Evolutionary conservation across 2,113 vertebrate species (phyloP).

Genomic region (Sinocyclocheilus grahami): DNA sequence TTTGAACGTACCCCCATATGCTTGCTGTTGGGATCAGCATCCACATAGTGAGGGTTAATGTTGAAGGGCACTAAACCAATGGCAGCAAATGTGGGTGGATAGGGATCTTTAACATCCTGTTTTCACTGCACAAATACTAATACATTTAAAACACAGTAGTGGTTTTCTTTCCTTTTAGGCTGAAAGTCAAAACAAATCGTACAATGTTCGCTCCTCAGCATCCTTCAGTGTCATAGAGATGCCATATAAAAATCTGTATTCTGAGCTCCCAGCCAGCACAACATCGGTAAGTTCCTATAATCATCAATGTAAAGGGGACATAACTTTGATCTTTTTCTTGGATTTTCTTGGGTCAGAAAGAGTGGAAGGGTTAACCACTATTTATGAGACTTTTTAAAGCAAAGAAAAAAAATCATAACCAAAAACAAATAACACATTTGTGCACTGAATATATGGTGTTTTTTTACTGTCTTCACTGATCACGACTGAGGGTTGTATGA

Average conservation of each 20-base stretch:
- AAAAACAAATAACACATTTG: background rate
- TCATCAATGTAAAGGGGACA: background rate
- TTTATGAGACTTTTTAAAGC: too few species aligned
- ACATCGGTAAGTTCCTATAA: constrained; percentile 76
- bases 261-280: constrained; percentile 85
- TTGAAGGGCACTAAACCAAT: constrained; percentile 87
- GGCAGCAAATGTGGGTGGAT: constrained; percentile 80
- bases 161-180: constrained; percentile 70
- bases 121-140: background rate
- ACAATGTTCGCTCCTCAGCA: constrained; percentile 84
- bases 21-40: constrained; percentile 76
- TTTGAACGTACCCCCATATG: constrained; percentile 83
- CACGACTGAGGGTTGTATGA: background rate
- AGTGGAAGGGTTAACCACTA: background rate
- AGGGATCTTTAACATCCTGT: constrained; percentile 52
- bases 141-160: background rate
- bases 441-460: background rate
- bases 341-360: background rate
- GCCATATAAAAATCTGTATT: constrained; percentile 90
- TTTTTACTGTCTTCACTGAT: background rate
- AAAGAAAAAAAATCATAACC: too few species aligned
- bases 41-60: constrained; percentile 88
- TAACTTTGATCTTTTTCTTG: too few species aligned
- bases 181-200: constrained; percentile 93
- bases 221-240: constrained; percentile 92